Percentiles rank a stretch among this genome's conserved stretches.
Evolutionary conservation across 2,888 invertebrate species (phyloP).

Genomic region (Amiota mariae): DNA sequence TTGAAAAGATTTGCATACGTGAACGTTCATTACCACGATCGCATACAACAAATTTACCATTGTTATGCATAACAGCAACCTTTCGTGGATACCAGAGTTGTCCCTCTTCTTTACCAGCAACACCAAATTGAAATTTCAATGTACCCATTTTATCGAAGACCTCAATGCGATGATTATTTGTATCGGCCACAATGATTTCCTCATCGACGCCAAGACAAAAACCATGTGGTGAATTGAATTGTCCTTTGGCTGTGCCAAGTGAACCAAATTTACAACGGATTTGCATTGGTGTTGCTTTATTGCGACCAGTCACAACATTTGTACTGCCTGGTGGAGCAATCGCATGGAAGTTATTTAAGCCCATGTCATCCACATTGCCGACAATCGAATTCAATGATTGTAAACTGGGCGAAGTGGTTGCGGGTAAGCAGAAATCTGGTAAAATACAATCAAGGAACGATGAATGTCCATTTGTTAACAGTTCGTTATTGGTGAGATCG

Average conservation of each 20-base stretch:
- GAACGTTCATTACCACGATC: slow-evolving; percentile 97
- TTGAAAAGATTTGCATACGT: slow-evolving; percentile 97
- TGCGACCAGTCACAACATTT: slow-evolving; percentile 76
- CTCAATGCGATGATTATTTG: slow-evolving; percentile 96
- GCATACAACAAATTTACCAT: slow-evolving; percentile 95
- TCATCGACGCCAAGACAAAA: slow-evolving; percentile 96
- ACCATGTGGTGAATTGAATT: slow-evolving; percentile 97
- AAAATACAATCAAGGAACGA: slow-evolving; percentile 77
- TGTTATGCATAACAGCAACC: slow-evolving; percentile 91
- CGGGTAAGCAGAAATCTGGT: slow-evolving; percentile 77
- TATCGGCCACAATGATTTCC: slow-evolving; percentile 96
- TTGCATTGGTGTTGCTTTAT: slow-evolving; percentile 88
- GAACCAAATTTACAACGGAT: slow-evolving; percentile 95
- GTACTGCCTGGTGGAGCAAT: slow-evolving; percentile 72
- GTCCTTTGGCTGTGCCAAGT: slow-evolving; percentile 91
- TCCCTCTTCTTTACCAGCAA: slow-evolving; percentile 95
- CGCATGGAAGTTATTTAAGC: slow-evolving; percentile 70
- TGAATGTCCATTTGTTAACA: slow-evolving; percentile 78
- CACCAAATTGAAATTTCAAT: slow-evolving; percentile 95
- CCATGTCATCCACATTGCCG: slow-evolving; percentile 73
- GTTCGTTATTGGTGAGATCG: slow-evolving; percentile 73
- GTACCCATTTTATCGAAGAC: slow-evolving; percentile 95
- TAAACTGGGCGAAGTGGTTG: slow-evolving; percentile 78
- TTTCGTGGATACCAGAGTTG: slow-evolving; percentile 98
- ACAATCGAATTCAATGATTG: slow-evolving; percentile 73